These are phyloP conservation scores for Cydia pomonella DNA, from an alignment of 1,140 invertebrate species.

Conservation along the genomic window DNA sequence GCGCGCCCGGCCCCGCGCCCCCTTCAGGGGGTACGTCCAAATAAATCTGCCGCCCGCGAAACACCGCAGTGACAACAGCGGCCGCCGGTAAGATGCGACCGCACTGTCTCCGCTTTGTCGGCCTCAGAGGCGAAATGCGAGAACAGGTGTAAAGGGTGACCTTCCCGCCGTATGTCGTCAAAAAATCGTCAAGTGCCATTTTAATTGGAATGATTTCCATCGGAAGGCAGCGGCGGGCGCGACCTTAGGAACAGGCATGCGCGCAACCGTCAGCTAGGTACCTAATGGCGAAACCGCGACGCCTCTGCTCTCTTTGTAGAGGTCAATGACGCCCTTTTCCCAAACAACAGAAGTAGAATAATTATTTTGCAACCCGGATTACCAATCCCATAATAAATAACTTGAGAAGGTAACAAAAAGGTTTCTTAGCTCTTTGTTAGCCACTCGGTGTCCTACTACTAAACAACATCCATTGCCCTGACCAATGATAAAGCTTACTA, in stretches of 20 bases:
- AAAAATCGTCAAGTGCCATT: slow-evolving; percentile 54
- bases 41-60: slow-evolving; percentile 80
- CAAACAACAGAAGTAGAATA: slow-evolving; percentile 50
- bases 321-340: slow-evolving; percentile 65
- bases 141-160: slow-evolving; percentile 18
- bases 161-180: slow-evolving; percentile 33
- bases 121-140: background rate
- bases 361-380: slow-evolving; percentile 3
- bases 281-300: slow-evolving; percentile 64
- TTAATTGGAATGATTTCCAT: slow-evolving; percentile 73
- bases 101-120: slow-evolving; percentile 47
- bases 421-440: too few relatives aligned
- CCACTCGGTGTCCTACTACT: background rate
- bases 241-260: slow-evolving; percentile 76
- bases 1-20: slow-evolving; percentile 67
- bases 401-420: background rate
- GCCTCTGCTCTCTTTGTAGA: slow-evolving; percentile 61
- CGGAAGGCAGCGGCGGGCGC: slow-evolving; percentile 57
- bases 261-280: slow-evolving; percentile 62
- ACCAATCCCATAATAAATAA: slow-evolving; percentile 1
- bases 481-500: too few relatives aligned
- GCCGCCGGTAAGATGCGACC: slow-evolving; percentile 73
- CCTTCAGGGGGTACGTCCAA: slow-evolving; percentile 75
- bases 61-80: slow-evolving; percentile 78
- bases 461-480: too few relatives aligned